Percentiles rank a stretch among this genome's conserved stretches.
Conservation (phyloP, 2,888 invertebrate species). For the Fragum whitleyi region DNA sequence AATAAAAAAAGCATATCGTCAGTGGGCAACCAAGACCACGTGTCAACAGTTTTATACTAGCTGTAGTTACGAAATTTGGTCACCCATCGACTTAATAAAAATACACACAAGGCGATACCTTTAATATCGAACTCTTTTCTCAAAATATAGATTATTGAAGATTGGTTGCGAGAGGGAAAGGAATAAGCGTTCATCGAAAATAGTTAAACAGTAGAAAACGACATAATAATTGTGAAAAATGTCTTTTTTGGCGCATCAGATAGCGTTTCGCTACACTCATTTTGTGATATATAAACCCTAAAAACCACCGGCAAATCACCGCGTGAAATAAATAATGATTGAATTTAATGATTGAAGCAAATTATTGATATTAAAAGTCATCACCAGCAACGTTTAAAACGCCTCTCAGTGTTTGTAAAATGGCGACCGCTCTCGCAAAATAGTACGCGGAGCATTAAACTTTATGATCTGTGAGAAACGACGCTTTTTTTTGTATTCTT, state of each 20-base stretch:
- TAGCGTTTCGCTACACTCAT: conserved; percentile 14
- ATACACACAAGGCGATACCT: too few species aligned
- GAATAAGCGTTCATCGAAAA: conserved; percentile 7
- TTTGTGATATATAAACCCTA: conserved; percentile 23
- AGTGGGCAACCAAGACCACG: too few species aligned
- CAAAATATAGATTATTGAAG: too few species aligned
- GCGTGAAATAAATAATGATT: conserved; percentile 27
- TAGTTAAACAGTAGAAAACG: conserved; percentile 22
- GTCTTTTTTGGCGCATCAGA: conserved; percentile 20
- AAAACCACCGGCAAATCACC: conserved; percentile 9
- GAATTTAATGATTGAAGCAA: conserved; percentile 30
- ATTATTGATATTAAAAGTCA: conserved; percentile 31
- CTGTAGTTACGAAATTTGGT: too few species aligned
- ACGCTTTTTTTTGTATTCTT: conserved; percentile 29
- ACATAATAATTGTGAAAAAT: conserved; percentile 32
- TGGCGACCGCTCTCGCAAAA: conserved; percentile 29
- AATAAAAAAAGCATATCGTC: too few species aligned
- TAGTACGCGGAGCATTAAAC: conserved; percentile 29
- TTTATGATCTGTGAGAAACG: conserved; percentile 45
- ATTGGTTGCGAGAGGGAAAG: not conserved
- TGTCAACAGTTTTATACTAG: too few species aligned
- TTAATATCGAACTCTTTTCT: too few species aligned
- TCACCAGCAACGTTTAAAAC: conserved; percentile 9
- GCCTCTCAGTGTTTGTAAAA: conserved; percentile 22
- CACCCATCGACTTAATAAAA: too few species aligned